Evolutionary conservation across 1,140 invertebrate genomes (phyloP).

Genomic region (Lucilia sericata): DNA sequence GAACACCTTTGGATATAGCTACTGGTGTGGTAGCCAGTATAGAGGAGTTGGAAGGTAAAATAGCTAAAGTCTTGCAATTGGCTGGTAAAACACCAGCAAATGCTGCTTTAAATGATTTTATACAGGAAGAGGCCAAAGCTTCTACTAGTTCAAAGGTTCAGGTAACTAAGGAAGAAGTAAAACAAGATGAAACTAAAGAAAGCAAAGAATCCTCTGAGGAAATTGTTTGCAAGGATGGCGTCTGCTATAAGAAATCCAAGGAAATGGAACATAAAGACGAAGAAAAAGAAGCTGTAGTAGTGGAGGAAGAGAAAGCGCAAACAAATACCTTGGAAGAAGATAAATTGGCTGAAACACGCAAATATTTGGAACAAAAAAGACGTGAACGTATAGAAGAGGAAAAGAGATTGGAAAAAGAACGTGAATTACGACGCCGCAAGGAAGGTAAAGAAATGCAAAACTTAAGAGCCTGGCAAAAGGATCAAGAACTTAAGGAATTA

Average conservation of each 20-base stretch:
- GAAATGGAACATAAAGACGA: background rate
- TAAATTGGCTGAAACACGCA: slow-evolving; percentile 48
- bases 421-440: slow-evolving; percentile 79
- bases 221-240: slow-evolving; percentile 68
- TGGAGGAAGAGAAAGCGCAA: background rate
- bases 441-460: slow-evolving; percentile 79
- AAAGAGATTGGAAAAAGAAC: slow-evolving; percentile 74
- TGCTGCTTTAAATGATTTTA: background rate
- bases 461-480: slow-evolving; percentile 77
- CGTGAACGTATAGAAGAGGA: slow-evolving; percentile 74
- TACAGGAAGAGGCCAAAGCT: background rate
- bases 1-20: slow-evolving; percentile 81
- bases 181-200: background rate
- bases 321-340: background rate
- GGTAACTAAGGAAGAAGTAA: background rate
- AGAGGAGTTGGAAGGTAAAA: slow-evolving; percentile 69
- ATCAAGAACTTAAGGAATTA: slow-evolving; percentile 79
- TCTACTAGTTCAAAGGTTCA: background rate
- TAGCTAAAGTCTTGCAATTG: slow-evolving; percentile 69
- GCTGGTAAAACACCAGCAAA: slow-evolving; percentile 52
- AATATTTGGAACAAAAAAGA: slow-evolving; percentile 74
- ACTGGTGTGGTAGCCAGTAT: slow-evolving; percentile 71
- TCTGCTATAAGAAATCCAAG: slow-evolving; percentile 65
- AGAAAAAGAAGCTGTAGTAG: background rate
- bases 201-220: slow-evolving; percentile 57